phyloP scores from a whole-genome alignment of 2,888 invertebrate species.

The Amaurobius ferox region DNA sequence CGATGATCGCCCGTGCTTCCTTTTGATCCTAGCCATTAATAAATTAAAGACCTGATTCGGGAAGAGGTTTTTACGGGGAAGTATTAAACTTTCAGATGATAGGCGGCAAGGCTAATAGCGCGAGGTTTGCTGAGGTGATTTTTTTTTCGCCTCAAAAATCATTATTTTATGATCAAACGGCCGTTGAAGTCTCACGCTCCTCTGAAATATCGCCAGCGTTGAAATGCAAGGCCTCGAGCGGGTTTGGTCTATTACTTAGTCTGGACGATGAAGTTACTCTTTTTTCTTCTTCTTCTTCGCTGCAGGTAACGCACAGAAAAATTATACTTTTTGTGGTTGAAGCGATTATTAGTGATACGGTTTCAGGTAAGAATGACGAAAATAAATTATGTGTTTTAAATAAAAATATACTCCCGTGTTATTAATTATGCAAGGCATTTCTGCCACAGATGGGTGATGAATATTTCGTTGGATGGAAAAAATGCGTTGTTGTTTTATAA shows the following conservation, averaged over 20 bases:
- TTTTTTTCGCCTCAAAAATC: slow-evolving; percentile 53
- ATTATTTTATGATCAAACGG: slow-evolving; percentile 69
- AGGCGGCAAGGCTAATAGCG: slow-evolving; percentile 65
- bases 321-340: slow-evolving; percentile 21
- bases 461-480: not conserved
- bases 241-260: slow-evolving; percentile 50
- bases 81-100: slow-evolving; percentile 70
- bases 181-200: slow-evolving; percentile 34
- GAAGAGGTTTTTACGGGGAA: slow-evolving; percentile 63
- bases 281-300: slow-evolving; percentile 8
- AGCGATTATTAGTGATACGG: slow-evolving; percentile 9
- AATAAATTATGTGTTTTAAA: not conserved
- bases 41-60: slow-evolving; percentile 67
- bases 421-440: not conserved
- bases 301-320: slow-evolving; percentile 29
- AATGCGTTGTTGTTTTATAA: no score
- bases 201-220: slow-evolving; percentile 36
- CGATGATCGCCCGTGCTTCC: slow-evolving; percentile 35
- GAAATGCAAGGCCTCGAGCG: slow-evolving; percentile 27
- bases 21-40: slow-evolving; percentile 70
- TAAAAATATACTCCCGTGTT: not conserved
- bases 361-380: not conserved
- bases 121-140: slow-evolving; percentile 31
- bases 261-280: slow-evolving; percentile 24
- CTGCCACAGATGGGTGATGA: not conserved